A percentile compares a stretch with the other conserved stretches of the same genome.
Evolutionary conservation across 1,140 invertebrate genomes (phyloP).

Genomic region (Mactra quadrangularis): DNA sequence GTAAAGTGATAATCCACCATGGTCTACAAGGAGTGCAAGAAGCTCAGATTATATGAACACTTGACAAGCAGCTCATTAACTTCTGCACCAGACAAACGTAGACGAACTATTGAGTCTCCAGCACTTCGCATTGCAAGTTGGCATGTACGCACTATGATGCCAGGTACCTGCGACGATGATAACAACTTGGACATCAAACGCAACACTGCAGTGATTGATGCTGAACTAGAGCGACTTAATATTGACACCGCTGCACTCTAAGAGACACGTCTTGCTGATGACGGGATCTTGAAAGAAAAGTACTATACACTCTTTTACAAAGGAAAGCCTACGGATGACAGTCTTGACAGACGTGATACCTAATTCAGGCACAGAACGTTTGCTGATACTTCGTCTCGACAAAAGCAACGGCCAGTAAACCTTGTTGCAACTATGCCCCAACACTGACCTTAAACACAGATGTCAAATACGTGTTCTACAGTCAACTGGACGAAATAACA

Average conservation of each 20-base stretch:
- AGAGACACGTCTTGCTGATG: background rate
- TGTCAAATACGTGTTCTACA: too few species aligned
- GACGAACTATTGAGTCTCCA: too few species aligned
- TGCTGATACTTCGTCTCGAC: too few species aligned
- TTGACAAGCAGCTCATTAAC: background rate
- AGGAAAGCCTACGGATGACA: too few species aligned
- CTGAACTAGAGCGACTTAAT: background rate
- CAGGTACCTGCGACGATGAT: background rate
- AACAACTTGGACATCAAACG: background rate
- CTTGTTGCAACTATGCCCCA: too few species aligned
- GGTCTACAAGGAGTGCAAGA: background rate
- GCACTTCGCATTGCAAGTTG: background rate
- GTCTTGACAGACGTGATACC: too few species aligned
- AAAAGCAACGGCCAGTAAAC: too few species aligned
- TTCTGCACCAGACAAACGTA: background rate
- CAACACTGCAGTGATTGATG: background rate
- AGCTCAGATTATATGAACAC: background rate
- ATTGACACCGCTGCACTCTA: background rate
- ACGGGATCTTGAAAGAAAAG: background rate
- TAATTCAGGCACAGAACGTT: too few species aligned
- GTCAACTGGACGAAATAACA: too few species aligned
- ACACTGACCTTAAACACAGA: too few species aligned
- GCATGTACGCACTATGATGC: background rate
- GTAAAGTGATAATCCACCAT: too few species aligned
- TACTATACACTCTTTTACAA: background rate